A percentile compares a stretch with the other conserved stretches of the same genome.
These are phyloP conservation scores for Eretmochelys imbricata DNA, from an alignment of 2,113 vertebrate genomes.

Conservation along the genomic window DNA sequence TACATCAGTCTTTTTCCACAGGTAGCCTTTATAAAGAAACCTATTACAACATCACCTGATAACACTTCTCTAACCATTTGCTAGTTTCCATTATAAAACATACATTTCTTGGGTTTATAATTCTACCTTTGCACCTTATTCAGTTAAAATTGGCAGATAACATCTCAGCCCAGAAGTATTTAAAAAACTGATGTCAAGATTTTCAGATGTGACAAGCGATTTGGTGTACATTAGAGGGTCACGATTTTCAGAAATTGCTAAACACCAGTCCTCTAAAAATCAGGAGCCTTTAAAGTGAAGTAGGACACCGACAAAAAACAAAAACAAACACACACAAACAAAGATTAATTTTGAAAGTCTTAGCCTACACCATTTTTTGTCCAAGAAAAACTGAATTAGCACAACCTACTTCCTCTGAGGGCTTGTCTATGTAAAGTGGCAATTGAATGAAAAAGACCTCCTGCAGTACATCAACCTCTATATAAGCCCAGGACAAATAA, in stretches of 20 bases:
- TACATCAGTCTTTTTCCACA: not conserved
- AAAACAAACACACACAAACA: not conserved
- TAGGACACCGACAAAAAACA: not conserved
- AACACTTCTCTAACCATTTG: not conserved
- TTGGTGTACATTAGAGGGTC: not conserved
- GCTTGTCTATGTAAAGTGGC: not conserved
- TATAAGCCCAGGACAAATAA: not conserved
- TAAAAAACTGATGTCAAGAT: not conserved
- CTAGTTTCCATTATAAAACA: not conserved
- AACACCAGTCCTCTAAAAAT: too few species aligned
- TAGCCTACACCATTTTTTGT: not conserved
- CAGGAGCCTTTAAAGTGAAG: not conserved
- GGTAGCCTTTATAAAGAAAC: not conserved
- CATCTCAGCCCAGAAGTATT: not conserved
- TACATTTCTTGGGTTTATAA: not conserved
- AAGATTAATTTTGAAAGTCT: not conserved
- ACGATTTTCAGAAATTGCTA: not conserved
- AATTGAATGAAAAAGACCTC: not conserved
- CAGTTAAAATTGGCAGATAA: conserved; percentile 10
- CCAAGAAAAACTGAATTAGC: not conserved
- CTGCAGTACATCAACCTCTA: rapidly evolving
- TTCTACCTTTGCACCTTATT: conserved; percentile 9
- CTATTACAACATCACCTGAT: not conserved
- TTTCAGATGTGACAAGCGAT: conserved; percentile 20
- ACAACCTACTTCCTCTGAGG: not conserved